Base-by-base conservation (phyloP, 1,140 invertebrate species). In the Galendromus occidentalis region DNA sequence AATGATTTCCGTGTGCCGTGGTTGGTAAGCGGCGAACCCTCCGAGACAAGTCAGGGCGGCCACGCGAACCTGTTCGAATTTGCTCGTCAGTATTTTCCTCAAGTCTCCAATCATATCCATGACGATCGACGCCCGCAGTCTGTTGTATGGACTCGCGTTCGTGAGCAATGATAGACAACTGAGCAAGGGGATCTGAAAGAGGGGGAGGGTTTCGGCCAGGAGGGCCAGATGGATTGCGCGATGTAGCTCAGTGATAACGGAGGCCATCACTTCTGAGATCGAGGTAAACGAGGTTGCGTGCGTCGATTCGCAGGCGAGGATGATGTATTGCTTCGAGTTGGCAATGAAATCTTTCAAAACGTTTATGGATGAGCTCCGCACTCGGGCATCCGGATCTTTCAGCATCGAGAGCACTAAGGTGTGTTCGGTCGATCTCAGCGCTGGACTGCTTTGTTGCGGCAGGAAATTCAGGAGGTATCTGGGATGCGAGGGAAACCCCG, bases 401-500 rank as follows among this genome's bases (percentile, higher is more conserved):
- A 59, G 51, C 51, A 59, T 59, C 1, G 51, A 59, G 4, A 59
- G 51, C 1, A 59, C 51, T 4, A 59, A 22, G 9, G 17, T 59
- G 22, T 59, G 51, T 25, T 59, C 51, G 25, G 51, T 59, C 14
- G 51, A 59, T 29, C 51, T 17, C 51, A 18, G 25, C 33, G 25
- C 25, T 6, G 14, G 25, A 33, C 51, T 33, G 12, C 25, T 29
- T 12, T 59, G 51, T 25, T 59, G 51, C 14, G 51, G 51, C 2
- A 59, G 22, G 22, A 59, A 59, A 33, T 59, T 59, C 22, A 59
- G 51, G 14, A 59, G 14, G 33, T 59, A 59, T 59, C 51, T 59
- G 51, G 14, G 9, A 59, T 2, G 22, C 25, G 22, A 17, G 9
- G 20, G 51, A 2, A 22, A 59, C 45, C 4, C 45, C 4, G 45